Percentiles rank a stretch among this genome's conserved stretches.
These are phyloP conservation scores for Erythrolamprus reginae DNA, from an alignment of 2,113 vertebrate genomes.

Conservation along the genomic window DNA sequence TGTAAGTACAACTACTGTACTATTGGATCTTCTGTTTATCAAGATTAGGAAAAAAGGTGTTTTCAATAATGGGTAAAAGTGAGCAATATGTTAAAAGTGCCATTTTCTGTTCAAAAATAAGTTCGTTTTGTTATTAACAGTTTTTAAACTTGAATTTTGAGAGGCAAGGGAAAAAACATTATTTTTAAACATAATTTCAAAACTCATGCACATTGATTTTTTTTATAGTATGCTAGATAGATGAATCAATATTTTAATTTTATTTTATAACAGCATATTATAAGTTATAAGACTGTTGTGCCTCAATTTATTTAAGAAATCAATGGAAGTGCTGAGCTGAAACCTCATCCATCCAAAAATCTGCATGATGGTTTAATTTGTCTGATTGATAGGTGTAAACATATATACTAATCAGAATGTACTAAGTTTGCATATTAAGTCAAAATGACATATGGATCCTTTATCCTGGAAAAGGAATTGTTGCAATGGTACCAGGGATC, in stretches of 20 bases:
- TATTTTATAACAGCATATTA: slow-evolving; percentile 6
- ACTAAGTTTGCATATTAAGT: not conserved
- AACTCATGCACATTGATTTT: slow-evolving; percentile 17
- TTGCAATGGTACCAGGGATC: not conserved
- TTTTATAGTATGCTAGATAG: slow-evolving; percentile 16
- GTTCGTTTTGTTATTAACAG: not conserved
- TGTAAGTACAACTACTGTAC: slow-evolving; percentile 84
- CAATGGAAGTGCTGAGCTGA: not conserved
- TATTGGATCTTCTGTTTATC: slow-evolving; percentile 51
- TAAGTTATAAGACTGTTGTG: not conserved
- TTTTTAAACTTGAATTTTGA: not conserved
- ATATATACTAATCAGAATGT: not conserved
- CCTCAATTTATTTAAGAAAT: not conserved
- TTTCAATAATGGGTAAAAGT: slow-evolving; percentile 48
- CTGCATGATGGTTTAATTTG: not conserved
- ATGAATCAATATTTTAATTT: slow-evolving; percentile 26
- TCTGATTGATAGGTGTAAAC: not conserved
- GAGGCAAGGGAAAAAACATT: not conserved
- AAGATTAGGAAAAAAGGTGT: slow-evolving; percentile 55
- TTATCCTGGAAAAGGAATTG: not conserved
- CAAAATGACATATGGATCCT: not conserved
- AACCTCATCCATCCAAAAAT: not conserved
- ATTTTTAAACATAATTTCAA: slow-evolving; percentile 22
- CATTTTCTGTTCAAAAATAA: slow-evolving; percentile 25
- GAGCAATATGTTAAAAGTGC: slow-evolving; percentile 23